Evolutionary conservation across 2,888 invertebrate genomes (phyloP), one percentile per base, ranked within the genome.

Genomic region (Onchidella celtica): DNA sequence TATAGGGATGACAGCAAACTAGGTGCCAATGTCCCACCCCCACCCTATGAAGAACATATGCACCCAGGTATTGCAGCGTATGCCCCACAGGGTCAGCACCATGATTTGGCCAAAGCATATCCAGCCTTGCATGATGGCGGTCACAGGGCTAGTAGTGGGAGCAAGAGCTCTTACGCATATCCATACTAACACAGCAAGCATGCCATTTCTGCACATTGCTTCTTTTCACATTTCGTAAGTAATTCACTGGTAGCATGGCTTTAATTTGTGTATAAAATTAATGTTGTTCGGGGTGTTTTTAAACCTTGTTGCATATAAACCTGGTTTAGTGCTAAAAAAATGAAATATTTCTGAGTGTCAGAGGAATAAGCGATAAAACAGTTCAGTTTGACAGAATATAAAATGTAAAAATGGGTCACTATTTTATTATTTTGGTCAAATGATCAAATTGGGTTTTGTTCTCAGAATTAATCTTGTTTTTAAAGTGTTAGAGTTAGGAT

Each of bases 1-100:
- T 81, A 75, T 72, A 75, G 69, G n/a, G 75, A 66, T 21, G 81
- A 81, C n/a, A 63, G 9, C 47, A 79, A 79, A 63, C 36, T 21
- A 32, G 14, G 14, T 27, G n/a, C 40, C 4, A 32, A 47, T 36
- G 47, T n/a, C 21, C 4, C 47, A 1, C 81, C 75, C 29, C 81
- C 81, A 40, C 76, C 81, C 32, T 81, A 75, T 34, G 34, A 32
- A 29, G 69, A 74, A 32, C 66, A 74, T 34, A 40, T 57, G 55
- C 40, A 68, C 0, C 17, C 70, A 63, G 79, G 79, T 57, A 68
- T 63, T 47, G 57, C 69, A 61, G 78, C 57, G 24, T 68, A 69
- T 63, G 61, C 79, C 29, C 34, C 59, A 55, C 24, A 24, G n/a
- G 57, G 63, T 63, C 81, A 81, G 70, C 63, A 70, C 63, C 81